Evolutionary conservation across 2,888 invertebrate species (phyloP), one percentile per base, ranked within the genome.

Genomic region (Stratiomys singularior): DNA sequence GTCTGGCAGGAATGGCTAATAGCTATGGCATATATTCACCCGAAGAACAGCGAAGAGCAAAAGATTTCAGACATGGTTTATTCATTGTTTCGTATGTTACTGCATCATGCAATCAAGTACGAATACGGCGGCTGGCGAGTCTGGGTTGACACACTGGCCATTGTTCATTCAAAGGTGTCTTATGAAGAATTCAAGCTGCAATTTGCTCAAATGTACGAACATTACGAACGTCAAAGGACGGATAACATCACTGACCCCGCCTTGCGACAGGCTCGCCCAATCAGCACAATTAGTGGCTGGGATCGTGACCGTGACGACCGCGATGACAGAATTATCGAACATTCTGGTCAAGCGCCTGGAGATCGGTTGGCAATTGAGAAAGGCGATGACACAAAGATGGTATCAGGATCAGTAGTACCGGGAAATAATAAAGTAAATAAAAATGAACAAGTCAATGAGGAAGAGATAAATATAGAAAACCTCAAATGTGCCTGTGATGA

Each of bases 1-100:
- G 99, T 99, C 0, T 99, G 99, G 99, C 96, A 96, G 88, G 99
- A 98, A 85, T 99, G 99, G 99, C 90, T 99, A 13, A 99, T 99
- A 82, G 98, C 98, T 4, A 94, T 97, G 93, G 97, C 98, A 28
- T 98, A 98, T 87, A 97, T 99, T 81, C 98, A 98, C 87, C 99
- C 99, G 0, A 95, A 96, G 87, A 96, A 93, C 83, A 92, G 94
- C 0, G 97, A 98, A 84, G 97, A 99, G 84, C 96, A 97, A 86
- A 96, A 97, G 88, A 94, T 98, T 76, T 97, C 97, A 0, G 98
- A 98, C 85, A 96, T 98, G 96, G 99, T 99, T 52, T 99, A 98
- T 88, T 95, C 97, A 0, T 88, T 99, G 82, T 99, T 99, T 89
- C 91, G 97, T 18, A 98, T 99, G 96, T 89, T 99, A 79, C 89